Evolutionary conservation across 2,113 vertebrate genomes (phyloP), one percentile per base, ranked within the genome.

Genomic region (Sorex araneus): DNA sequence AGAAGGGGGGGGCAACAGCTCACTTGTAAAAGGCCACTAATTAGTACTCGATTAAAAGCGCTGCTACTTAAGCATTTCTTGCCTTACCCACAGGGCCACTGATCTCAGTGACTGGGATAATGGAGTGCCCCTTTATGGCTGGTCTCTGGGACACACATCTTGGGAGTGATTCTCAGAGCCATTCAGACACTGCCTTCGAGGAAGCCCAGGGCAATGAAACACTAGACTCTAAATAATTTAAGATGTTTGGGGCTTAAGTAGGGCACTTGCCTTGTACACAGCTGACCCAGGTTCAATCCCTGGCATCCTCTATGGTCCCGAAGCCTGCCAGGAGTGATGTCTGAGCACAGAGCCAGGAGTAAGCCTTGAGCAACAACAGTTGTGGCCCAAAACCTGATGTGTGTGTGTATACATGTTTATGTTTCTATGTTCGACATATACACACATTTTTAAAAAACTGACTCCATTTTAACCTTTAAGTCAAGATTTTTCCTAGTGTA

Each of bases 1-100:
- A n/a, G n/a, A n/a, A n/a, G 75, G 84, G 60, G 63, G 43, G 23
- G 19, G 75, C 77, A 94, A 71, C 85, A 47, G 57, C 91, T 88
- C 70, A 34, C 79, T 84, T 79, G 89, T 57, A 95, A 89, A 86
- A 94, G 71, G 77, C 45, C 66, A 69, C 91, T 91, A 89, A 91
- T 91, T 85, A 82, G 89, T 34, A 87, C 60, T 50, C 79, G 43
- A 92, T 87, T 87, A 93, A 90, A 89, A 80, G n/a, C 70, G 64
- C n/a, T 80, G 66, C 76, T 47, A 60, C 82, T 90, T 89, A 43
- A 95, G 74, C 57, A 43, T 64, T 60, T 27, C 74, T 87, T 75
- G 77, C 57, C 54, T 91, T 82, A 50, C 87, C 60, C 82, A 77
- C 78, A 60, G 67, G 89, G 84, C 77, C 73, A 66, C 83, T 82